Base-by-base conservation (phyloP, 2,888 invertebrate genomes). In the Ophion slaviceki region DNA sequence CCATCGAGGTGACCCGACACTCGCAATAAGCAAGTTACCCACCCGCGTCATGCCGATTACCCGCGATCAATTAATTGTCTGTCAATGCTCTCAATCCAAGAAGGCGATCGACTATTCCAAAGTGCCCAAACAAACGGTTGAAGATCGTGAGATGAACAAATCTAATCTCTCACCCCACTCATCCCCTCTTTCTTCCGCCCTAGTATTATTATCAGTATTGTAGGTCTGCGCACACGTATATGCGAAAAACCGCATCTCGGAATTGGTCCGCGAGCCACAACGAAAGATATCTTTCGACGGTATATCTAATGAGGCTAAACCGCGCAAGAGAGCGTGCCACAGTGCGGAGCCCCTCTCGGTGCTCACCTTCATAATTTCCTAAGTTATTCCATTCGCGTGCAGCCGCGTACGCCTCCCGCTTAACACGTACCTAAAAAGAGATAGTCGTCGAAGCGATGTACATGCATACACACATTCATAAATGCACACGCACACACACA, bases 321-420 rank as follows among this genome's bases (percentile, higher is more conserved):
- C 93, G 91, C 93, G 91, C 89, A 88, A 92, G 89, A 91, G 92
- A 92, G 92, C 92, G 93, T 74, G 64, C 64, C 57, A 83, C 66
- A 80, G 77, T 66, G 78, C 45, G 75, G 75, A 61, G 59, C n/a
- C 59, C 17, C 70, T 40, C 64, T 28, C 70, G 71, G 80, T 67
- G 82, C 78, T 71, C 81, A 82, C 92, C 91, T 93, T 92, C 92
- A 92, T 93, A 93, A 93, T 93, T 93, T 90, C 89, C 89, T 90
- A 92, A 92, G 92, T 93, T 93, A 93, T 93, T 93, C 91, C 91
- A 90, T 92, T 93, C 91, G 92, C 92, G 93, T 93, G 89, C 86
- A 83, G 86, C 87, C 87, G 87, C 85, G 88, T 88, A 88, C 85
- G 87, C 88, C 86, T 88, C 86, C 86, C 89, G 88, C 87, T 89